Evolutionary conservation across 2,797 vertebrate species (phyloP).

Genomic region (Sebastes nivosus): DNA sequence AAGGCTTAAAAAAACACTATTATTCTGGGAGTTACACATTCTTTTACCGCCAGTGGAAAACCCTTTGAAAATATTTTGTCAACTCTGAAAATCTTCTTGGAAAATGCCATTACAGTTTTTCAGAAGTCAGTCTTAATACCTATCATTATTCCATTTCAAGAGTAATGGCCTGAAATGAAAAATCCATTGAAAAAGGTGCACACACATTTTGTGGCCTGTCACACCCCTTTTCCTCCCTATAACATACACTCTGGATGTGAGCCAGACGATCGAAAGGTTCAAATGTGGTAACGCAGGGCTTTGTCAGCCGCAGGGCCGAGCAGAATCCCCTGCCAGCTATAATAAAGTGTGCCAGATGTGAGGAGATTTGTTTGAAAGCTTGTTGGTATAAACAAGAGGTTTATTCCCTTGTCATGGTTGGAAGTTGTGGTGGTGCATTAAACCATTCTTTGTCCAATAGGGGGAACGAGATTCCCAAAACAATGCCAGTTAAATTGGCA

Average conservation of each 20-base stretch:
- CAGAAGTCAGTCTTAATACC: not conserved
- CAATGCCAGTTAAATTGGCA: not conserved
- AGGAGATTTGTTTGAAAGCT: not conserved
- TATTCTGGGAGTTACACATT: slow-evolving; percentile 7
- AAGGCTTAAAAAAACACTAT: slow-evolving; percentile 24
- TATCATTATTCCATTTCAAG: not conserved
- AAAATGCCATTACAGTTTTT: not conserved
- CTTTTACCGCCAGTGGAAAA: not conserved
- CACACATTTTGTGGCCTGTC: not conserved
- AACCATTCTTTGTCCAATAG: not conserved
- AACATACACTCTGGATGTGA: not conserved
- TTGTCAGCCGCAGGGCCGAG: not conserved
- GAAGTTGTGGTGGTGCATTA: not conserved
- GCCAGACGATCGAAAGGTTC: not conserved
- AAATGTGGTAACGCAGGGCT: not conserved
- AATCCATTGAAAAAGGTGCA: not conserved
- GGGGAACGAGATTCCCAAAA: not conserved
- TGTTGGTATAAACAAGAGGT: not conserved
- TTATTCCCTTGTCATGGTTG: not conserved
- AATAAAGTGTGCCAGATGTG: not conserved
- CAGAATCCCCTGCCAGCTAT: not conserved
- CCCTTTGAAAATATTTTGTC: not conserved
- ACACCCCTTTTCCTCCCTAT: not conserved
- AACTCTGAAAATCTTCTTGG: not conserved
- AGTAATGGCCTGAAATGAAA: slow-evolving; percentile 1